Evolutionary conservation across 2,888 invertebrate genomes (phyloP).

Genomic region (Metalampra italica): DNA sequence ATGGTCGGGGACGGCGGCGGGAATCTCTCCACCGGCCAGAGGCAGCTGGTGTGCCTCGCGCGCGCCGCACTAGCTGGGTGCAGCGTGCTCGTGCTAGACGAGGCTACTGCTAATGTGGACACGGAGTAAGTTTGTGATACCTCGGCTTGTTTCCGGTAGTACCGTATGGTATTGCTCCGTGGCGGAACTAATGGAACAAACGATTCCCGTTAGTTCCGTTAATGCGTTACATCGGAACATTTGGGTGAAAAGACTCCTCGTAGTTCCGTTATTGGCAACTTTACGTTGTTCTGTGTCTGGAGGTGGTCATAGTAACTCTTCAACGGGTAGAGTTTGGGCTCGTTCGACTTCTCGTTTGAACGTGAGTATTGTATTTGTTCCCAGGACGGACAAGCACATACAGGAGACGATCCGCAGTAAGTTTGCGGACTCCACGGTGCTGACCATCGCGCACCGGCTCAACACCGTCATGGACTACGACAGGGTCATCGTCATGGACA

Average conservation of each 20-base stretch:
- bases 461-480: slow-evolving; percentile 93
- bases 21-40: slow-evolving; percentile 84
- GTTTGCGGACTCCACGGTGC: slow-evolving; percentile 85
- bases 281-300: too few relatives aligned
- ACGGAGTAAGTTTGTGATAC: slow-evolving; percentile 83
- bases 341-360: too few relatives aligned
- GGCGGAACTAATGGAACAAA: too few relatives aligned
- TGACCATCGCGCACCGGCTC: slow-evolving; percentile 90
- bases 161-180: too few relatives aligned
- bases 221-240: too few relatives aligned
- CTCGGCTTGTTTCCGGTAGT: too few relatives aligned
- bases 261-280: too few relatives aligned
- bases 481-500: slow-evolving; percentile 89
- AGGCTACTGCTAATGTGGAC: slow-evolving; percentile 95
- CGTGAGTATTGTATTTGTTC: too few relatives aligned
- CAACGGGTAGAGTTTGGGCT: too few relatives aligned
- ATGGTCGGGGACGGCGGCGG: slow-evolving; percentile 82
- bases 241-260: too few relatives aligned
- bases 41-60: slow-evolving; percentile 85
- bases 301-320: too few relatives aligned
- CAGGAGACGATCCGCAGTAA: slow-evolving; percentile 85
- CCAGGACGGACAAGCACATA: slow-evolving; percentile 85
- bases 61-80: slow-evolving; percentile 84
- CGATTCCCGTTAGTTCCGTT: too few relatives aligned
- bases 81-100: slow-evolving; percentile 84